Base-by-base conservation (phyloP, 2,797 vertebrate genomes). In the Morus bassanus region DNA sequence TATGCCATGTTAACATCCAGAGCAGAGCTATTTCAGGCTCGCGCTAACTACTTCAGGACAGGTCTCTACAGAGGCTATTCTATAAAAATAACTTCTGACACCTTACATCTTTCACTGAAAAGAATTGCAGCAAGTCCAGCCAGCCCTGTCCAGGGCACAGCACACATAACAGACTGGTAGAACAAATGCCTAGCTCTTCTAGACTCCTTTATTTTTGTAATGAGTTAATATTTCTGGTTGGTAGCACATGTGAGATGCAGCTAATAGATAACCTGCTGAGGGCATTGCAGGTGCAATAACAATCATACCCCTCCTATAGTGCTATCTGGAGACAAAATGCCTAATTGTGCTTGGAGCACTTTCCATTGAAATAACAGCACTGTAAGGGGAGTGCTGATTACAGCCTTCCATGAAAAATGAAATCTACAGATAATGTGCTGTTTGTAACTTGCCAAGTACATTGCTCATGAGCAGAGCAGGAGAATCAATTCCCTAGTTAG, bases 401-500 rank as follows among this genome's bases (percentile, higher is more conserved):
- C 74, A 90, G 59, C 39, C 46, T 89, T 72, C 65, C 80, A 76
- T 76, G 88, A 82, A 96, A 95, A 95, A 94, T 90, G 63, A 67
- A 79, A 94, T 73, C 74, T 85, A 59, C 37, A 73, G 94, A 85
- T 88, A 91, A 95, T 67, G 43, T 85, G 80, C 48, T 78, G 43
- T 89, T 94, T 91, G 67, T 53, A 91, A 94, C 88, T 93, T 76
- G 75, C 75, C 89, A 78, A 76, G 76, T 60, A 57, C 43, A 48
- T 41, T 59, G 79, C 76, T 93, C 54, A 37, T 24, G 50, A 90
- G 63, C 28, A 56, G 31, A 24, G n/a, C 51, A 46, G 59, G 56
- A 81, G 78, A 95, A 91, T 91, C 74, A 90, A 82, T 81, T 88
- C 67, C 67, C 77, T 94, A 30, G 70, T 89, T 95, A 88, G 67